A percentile compares a stretch with the other conserved stretches of the same genome.
Conservation (phyloP, 2,113 vertebrate genomes). For the Ageneiosus marmoratus region DNA sequence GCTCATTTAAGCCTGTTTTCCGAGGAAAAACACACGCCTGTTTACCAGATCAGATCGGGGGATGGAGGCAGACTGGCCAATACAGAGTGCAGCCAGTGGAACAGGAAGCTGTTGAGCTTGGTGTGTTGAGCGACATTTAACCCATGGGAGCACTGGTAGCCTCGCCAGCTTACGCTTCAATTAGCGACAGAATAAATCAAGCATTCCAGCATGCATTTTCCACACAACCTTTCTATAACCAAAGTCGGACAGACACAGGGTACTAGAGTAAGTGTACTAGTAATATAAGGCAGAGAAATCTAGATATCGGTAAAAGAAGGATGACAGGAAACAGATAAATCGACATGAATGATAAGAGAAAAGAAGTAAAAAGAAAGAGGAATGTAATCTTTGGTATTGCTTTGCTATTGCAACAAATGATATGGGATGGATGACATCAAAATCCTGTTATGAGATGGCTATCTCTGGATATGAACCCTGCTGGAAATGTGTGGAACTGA, state of each 20-base stretch:
- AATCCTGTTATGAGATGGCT: background rate
- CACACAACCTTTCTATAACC: conserved; percentile 19
- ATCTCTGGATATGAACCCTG: background rate
- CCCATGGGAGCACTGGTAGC: conserved; percentile 26
- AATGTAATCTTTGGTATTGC: background rate
- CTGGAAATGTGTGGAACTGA: background rate
- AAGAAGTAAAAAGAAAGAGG: background rate
- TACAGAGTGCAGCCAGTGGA: background rate
- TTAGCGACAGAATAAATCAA: conserved; percentile 55
- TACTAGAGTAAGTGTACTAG: too few species aligned
- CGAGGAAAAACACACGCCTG: conserved; percentile 38
- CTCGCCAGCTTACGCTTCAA: conserved; percentile 44
- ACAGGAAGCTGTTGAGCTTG: conserved; percentile 49
- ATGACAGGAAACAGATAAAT: background rate
- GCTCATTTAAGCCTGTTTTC: conserved; percentile 45
- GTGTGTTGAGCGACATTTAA: background rate
- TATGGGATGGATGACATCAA: background rate
- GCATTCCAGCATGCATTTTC: conserved; percentile 42
- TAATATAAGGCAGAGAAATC: background rate
- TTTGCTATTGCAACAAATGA: background rate
- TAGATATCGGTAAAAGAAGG: background rate
- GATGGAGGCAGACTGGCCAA: conserved; percentile 16
- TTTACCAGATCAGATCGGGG: conserved; percentile 52
- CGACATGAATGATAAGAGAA: background rate
- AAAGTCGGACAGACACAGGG: background rate